phyloP scores from a whole-genome alignment of 1,140 invertebrate species.

The Dendrolimus kikuchii region DNA sequence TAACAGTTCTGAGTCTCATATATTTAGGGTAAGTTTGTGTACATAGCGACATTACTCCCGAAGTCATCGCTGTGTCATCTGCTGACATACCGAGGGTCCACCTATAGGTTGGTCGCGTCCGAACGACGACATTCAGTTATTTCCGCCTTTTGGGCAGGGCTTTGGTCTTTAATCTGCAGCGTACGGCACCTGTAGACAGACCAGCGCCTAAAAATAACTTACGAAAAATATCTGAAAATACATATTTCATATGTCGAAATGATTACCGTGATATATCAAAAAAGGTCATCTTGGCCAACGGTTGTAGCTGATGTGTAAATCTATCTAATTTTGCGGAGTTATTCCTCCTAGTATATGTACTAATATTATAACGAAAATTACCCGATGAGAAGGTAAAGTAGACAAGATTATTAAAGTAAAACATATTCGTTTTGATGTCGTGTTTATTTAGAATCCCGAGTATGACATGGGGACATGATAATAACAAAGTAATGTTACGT shows the following conservation, averaged over 20 bases:
- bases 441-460: constrained; percentile 10
- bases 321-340: constrained; percentile 8
- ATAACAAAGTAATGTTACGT: constrained; percentile 3
- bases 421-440: constrained; percentile 7
- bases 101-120: no score
- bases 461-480: constrained; percentile 1
- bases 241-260: neutral
- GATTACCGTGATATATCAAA: neutral
- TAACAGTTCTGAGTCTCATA: no score
- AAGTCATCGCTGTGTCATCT: no score
- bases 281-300: neutral
- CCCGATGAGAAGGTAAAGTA: constrained; percentile 6
- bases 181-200: no score
- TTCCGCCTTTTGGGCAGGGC: no score
- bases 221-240: no score
- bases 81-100: no score
- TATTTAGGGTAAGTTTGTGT: no score
- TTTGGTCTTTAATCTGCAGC: no score
- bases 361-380: constrained; percentile 11
- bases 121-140: no score
- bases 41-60: no score
- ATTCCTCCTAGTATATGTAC: constrained; percentile 8
- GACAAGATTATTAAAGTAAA: constrained; percentile 10
- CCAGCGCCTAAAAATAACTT: no score
- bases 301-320: constrained; percentile 11